A percentile compares a stretch with the other conserved stretches of the same genome.
phyloP scores from a whole-genome alignment of 2,888 invertebrate genomes.

The Andrena dorsata region DNA sequence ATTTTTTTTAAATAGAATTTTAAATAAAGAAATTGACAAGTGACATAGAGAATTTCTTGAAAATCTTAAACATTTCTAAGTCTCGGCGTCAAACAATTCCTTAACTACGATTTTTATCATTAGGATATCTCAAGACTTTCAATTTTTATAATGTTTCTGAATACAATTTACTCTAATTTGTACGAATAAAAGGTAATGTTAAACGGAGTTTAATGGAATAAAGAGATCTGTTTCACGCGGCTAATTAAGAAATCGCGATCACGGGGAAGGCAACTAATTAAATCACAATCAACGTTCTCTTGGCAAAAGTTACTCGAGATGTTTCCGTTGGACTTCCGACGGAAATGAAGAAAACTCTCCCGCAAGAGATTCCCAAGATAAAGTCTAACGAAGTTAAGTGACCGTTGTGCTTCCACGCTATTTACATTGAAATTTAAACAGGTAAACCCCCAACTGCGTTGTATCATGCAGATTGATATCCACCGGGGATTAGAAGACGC shows the following conservation, averaged over 20 bases:
- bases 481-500: constrained; percentile 28
- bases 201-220: neutral
- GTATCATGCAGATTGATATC: constrained; percentile 37
- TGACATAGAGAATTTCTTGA: too few species aligned
- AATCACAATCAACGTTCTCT: constrained; percentile 6
- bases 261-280: constrained; percentile 5
- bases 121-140: neutral
- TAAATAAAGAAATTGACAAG: too few species aligned
- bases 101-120: neutral
- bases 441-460: constrained; percentile 4
- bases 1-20: too few species aligned
- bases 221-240: neutral
- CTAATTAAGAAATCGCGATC: constrained; percentile 7
- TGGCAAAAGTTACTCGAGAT: constrained; percentile 3
- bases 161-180: neutral
- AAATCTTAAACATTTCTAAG: too few species aligned
- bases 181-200: neutral
- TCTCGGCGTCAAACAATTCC: too few species aligned
- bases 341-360: constrained; percentile 27
- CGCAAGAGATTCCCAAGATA: constrained; percentile 16
- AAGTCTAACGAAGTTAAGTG: constrained; percentile 28
- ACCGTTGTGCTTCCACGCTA: constrained; percentile 36
- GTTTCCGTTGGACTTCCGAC: neutral
- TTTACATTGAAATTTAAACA: constrained; percentile 59
- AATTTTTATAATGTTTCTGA: too few species aligned